Evolutionary conservation across 2,797 vertebrate genomes (phyloP).

Genomic region (Crax fasciolata): DNA sequence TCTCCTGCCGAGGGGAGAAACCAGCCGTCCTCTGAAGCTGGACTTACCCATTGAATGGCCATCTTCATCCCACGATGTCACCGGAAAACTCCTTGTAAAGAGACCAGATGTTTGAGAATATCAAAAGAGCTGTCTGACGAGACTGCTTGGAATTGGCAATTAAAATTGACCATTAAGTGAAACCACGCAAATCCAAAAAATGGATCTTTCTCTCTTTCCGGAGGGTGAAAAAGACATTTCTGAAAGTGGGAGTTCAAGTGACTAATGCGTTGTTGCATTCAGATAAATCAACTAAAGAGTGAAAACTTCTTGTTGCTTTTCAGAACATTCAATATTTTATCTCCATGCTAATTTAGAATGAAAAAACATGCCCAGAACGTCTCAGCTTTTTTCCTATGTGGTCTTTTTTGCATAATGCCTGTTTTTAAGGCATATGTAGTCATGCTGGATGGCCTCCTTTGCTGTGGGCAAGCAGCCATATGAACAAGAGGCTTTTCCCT

Average conservation of each 20-base stretch:
- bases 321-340: conserved; percentile 42
- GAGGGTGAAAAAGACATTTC: conserved; percentile 12
- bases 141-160: neutral
- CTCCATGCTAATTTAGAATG: conserved; percentile 5
- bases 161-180: neutral
- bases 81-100: neutral
- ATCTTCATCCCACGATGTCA: neutral
- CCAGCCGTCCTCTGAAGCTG: neutral
- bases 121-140: neutral
- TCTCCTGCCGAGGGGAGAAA: neutral
- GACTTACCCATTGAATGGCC: neutral
- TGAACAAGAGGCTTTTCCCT: neutral
- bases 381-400: neutral
- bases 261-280: conserved; percentile 28
- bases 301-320: conserved; percentile 49
- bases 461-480: neutral
- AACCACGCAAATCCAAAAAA: neutral
- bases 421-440: neutral
- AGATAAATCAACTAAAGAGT: conserved; percentile 28
- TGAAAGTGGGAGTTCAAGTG: neutral
- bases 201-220: neutral
- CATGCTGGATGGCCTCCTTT: neutral
- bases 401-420: neutral
- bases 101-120: neutral
- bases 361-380: conserved; percentile 12